Evolutionary conservation across 2,888 invertebrate genomes (phyloP), one percentile per base, ranked within the genome.

Genomic region (Bugulina stolonifera): DNA sequence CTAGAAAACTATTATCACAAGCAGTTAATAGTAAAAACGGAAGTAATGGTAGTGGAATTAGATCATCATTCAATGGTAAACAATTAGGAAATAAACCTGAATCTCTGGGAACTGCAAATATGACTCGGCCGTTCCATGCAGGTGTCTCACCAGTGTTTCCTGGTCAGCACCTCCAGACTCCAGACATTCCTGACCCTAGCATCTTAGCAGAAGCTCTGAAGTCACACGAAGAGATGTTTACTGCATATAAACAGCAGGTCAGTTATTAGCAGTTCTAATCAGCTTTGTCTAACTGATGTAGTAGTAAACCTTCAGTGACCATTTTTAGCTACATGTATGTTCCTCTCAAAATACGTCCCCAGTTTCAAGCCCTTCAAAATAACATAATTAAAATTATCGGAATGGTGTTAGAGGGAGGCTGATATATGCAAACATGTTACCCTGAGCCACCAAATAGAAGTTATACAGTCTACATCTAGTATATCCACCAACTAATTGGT

Each of bases 161-260:
- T 2, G 29, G 29, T 3, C 43, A 43, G 18, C 43, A 5, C 18
- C 18, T 43, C 10, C 22, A 27, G 14, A 27, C 27, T 10, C 10
- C 14, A 25, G 32, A 64, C 64, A 64, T 64, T 27, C 64, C 64
- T 29, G 64, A 64, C 32, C 64, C 64, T 3, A 64, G 32, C 32
- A n/a, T 64, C 5, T 64, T 64, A 34, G 64, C 64, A 29, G 64
- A 64, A n/a, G 64, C 64, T 5, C 5, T 64, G 34, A 64, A 64
- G 32, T 25, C 14, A 2, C 64, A 64, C n/a, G 64, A 64, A 32
- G 64, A 64, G 34, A 64, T 64, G 64, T 64, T 64, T n/a, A 64
- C 18, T 14, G 64, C 64, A 32, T 64, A 64, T n/a, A 64, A 64
- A 32, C 64, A 64, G 64, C 64, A 64, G 64, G 64, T 64, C 10